Evolutionary conservation across 2,113 vertebrate species (phyloP), one percentile per base, ranked within the genome.

Genomic region (Rhabdornis inornatus): DNA sequence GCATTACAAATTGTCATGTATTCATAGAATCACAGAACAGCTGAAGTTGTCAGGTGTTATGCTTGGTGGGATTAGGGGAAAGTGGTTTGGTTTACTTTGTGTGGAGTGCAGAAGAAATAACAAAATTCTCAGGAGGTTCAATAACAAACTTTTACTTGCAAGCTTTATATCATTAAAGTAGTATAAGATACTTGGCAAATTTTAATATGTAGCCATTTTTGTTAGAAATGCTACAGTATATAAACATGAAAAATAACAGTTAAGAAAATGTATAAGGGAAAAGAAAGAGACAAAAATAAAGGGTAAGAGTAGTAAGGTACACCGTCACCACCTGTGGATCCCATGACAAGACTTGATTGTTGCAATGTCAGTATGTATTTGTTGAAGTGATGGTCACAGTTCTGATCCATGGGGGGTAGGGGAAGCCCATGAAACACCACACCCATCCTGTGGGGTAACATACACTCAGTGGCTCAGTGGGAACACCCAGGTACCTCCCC

Each of bases 291-390:
- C 22, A 25, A 35, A 37, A 56, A 56, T 6, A 39, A 37, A 21
- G 6, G 40, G 2, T 16, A 45, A 31, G 27, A 27, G 52, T 57
- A 47, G 22, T 12, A 39, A 57, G 17, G 22, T 39, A 47, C 10
- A 33, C 10, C 0, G 1, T 47, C 28, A 33, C 7, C 18, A 33
- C 28, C n/a, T 33, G 22, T 39, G n/a, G 22, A 57, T 39, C 28
- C 11, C 22, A 16, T 39, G 50, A 30, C 0, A 1, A 45, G 39
- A 15, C 25, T 2, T 13, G 22, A 13, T 21, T 37, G 7, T 10
- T 68, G 63, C 39, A 66, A 39, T 47, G 28, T 27, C 42, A 11
- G 4, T 17, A 13, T 27, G 13, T 47, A 2, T 45, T 56, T 22
- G 7, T 3, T 25, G 42, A 39, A 40, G 18, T 33, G n/a, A 21